phyloP scores from a whole-genome alignment of 64 coral and sea anemone species.

The Dendronephthya gigantea region DNA sequence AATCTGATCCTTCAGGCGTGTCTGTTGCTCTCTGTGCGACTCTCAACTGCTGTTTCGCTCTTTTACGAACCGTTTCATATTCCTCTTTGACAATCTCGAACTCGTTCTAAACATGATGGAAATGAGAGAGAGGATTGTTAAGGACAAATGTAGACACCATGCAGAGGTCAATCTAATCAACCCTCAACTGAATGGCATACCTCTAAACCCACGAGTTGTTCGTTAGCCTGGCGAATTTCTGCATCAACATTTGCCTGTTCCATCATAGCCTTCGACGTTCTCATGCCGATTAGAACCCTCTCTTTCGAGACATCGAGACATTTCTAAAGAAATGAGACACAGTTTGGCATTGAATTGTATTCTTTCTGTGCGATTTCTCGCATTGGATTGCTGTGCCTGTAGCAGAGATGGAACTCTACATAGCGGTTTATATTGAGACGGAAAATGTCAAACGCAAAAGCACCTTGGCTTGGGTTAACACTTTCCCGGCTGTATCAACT shows the following conservation, averaged over 20 bases:
- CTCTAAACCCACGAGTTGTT: conserved; percentile 45
- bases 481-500: conserved; percentile 41
- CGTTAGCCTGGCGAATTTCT: conserved; percentile 54
- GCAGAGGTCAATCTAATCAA: no score
- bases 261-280: conserved; percentile 46
- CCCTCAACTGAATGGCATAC: conserved; percentile 19
- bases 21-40: conserved; percentile 64
- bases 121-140: background rate
- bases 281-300: conserved; percentile 43
- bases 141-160: no score
- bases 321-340: conserved; percentile 43
- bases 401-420: no score
- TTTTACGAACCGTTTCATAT: conserved; percentile 42
- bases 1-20: conserved; percentile 68
- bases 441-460: no score
- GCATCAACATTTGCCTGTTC: conserved; percentile 71
- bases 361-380: background rate
- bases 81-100: conserved; percentile 32
- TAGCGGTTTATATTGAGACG: no score
- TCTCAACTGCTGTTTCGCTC: conserved; percentile 63
- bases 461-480: conserved; percentile 52
- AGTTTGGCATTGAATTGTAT: background rate
- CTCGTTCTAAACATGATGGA: conserved; percentile 30
- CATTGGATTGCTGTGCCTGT: no score
- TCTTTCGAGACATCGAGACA: conserved; percentile 68